Percentiles rank a stretch among this genome's conserved stretches.
Evolutionary conservation across 1,140 invertebrate species (phyloP).

Genomic region (Lasioglossum albipes): DNA sequence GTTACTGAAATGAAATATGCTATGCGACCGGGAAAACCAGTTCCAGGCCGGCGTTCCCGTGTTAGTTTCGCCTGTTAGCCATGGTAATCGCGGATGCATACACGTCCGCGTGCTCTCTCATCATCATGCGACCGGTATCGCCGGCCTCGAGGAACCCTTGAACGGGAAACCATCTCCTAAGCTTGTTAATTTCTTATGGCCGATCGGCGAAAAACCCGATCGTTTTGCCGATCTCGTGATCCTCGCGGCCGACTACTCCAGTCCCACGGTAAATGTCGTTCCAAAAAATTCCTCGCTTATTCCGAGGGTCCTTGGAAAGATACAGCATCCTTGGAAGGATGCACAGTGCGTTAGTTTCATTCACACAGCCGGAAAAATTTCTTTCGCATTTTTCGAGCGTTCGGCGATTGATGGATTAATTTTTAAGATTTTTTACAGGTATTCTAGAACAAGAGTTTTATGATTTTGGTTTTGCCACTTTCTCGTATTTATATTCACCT

Average conservation of each 20-base stretch:
- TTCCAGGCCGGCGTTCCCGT: slow-evolving; percentile 55
- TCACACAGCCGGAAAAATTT: no score
- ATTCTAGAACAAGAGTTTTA: no score
- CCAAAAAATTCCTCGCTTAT: no score
- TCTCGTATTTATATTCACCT: no score
- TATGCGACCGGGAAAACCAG: slow-evolving; percentile 64
- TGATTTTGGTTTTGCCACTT: no score
- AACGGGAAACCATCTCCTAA: neutral
- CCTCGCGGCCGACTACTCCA: slow-evolving; percentile 59
- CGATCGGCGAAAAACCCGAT: neutral
- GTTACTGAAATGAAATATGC: slow-evolving; percentile 59
- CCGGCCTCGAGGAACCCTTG: slow-evolving; percentile 7
- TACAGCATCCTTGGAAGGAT: no score
- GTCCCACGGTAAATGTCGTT: no score
- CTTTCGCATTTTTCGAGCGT: no score
- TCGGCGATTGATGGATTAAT: no score
- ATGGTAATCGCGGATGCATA: slow-evolving; percentile 39
- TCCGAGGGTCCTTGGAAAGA: no score
- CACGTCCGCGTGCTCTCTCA: slow-evolving; percentile 33
- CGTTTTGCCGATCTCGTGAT: slow-evolving; percentile 45
- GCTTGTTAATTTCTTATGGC: slow-evolving; percentile 23
- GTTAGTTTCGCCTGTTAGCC: slow-evolving; percentile 51
- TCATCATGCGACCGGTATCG: slow-evolving; percentile 6
- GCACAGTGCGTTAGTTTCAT: no score
- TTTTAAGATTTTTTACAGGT: no score